A percentile compares a stretch with the other conserved stretches of the same genome.
These are phyloP conservation scores for Heteromurus nitidus DNA, from an alignment of 2,888 invertebrate species.

Conservation along the genomic window DNA sequence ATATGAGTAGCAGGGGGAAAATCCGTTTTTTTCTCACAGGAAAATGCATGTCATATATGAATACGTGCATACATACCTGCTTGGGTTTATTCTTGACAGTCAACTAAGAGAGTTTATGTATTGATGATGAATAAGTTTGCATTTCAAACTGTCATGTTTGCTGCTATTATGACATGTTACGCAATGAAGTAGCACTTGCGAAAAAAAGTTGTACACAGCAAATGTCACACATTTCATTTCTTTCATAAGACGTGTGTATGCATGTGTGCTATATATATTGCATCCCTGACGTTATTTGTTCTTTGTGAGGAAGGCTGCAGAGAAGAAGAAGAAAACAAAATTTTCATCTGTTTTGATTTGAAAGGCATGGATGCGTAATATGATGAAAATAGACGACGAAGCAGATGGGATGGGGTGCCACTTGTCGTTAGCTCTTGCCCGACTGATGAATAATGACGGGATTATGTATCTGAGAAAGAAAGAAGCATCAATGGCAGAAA, in stretches of 20 bases:
- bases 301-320: no score
- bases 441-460: constrained; percentile 58
- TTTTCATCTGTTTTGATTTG: constrained; percentile 6
- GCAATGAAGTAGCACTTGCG: constrained; percentile 24
- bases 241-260: not conserved
- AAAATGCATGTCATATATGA: constrained; percentile 19
- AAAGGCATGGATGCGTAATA: constrained; percentile 42
- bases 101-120: not conserved
- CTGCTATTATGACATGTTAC: constrained; percentile 50
- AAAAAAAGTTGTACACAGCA: constrained; percentile 13
- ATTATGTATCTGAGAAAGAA: constrained; percentile 40
- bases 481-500: constrained; percentile 42
- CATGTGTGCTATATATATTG: not conserved
- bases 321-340: no score
- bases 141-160: constrained; percentile 32
- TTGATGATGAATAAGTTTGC: constrained; percentile 8
- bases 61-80: not conserved
- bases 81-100: constrained; percentile 36
- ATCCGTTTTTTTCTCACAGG: constrained; percentile 22
- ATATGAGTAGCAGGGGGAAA: constrained; percentile 6
- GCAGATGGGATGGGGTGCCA: constrained; percentile 59
- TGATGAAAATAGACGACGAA: constrained; percentile 37
- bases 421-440: constrained; percentile 38
- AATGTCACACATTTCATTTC: constrained; percentile 40
- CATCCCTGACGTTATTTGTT: not conserved